Base-by-base conservation (phyloP, 2,888 invertebrate genomes). In the Machimus rusticus region DNA sequence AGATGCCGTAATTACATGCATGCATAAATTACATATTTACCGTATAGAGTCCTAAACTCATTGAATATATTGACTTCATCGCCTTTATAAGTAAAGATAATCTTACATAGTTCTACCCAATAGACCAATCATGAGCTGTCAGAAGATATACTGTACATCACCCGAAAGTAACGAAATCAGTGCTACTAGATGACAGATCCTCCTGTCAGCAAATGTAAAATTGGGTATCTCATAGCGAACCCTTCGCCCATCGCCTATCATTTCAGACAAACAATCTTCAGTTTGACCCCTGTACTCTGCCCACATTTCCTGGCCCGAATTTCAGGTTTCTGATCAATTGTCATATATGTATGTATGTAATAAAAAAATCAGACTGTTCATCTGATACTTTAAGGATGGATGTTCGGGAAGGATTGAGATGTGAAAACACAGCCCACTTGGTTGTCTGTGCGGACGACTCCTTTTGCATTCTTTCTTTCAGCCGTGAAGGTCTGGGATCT, bases 101-200 rank as follows among this genome's bases (percentile, higher is more conserved):
- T 34, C 82, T 82, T 82, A 82, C 82, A 34, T 82, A 82, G 34
- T 85, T 85, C 74, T 43, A 85, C 16, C 46, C 74, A 85, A 46
- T 85, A 74, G 85, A 74, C 28, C 85, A 85, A 66, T 85, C 74
- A 85, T 85, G 74, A 85, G 46, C 43, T 85, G 74, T 82, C 82
- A 57, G 57, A 43, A 28, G 37, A 31, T 43, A 43, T 85, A 85
- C n/a, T 74, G 43, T 85, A 3, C 31, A 34, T 34, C 85, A 46
- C 28, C 28, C 28, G 28, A 43, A 28, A 46, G 46, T 74, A 85
- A 74, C 74, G 85, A 85, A 85, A 85, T 85, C 85, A 74, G 39
- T 74, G 43, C 43, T 74, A 5, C 28, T 14, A 16, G 66, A 39
- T 66, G 85, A 74, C 74, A 85, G 16, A 34, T 31, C n/a, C 23